Base-by-base conservation (phyloP, 2,113 vertebrate species). In the Platycercus adscitus region DNA sequence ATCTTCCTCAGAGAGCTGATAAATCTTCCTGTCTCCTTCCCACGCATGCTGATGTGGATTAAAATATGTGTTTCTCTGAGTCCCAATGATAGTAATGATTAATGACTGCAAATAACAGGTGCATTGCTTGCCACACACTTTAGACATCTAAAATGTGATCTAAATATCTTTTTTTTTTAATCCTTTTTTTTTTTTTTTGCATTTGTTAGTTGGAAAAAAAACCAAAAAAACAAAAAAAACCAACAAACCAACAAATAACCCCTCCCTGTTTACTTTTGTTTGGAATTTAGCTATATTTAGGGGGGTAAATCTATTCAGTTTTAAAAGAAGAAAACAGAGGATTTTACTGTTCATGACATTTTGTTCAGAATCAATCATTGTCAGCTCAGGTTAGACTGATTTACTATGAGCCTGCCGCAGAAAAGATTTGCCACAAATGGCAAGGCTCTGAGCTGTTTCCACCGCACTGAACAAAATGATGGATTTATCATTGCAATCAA, bases 401-500 rank as follows among this genome's bases (percentile, higher is more conserved):
- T 97, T 96, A 94, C 96, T 96, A 93, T 82, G 95, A 94, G 91
- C 46, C 92, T 94, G 81, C 76, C 88, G 89, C 88, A 89, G 77
- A 87, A 95, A 91, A 95, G 75, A 94, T 94, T 97, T 96, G 88
- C 91, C 93, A 93, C 81, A 95, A 96, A 96, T 94, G 91, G 85
- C 89, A 93, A 81, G 70, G 85, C 81, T 95, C 58, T 70, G 72
- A 94, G 93, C 93, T 86, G 91, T 92, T 96, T 97, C 88, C 96
- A 97, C 93, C 6, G 87, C 84, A 33, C 94, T 92, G 86, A 91
- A 86, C 71, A 88, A 92, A 95, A 88, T 95, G 82, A 97, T 95
- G 89, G 92, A 96, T 97, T 97, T 98, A 97, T 97, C 97, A 97
- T 89, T 96, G 94, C 98, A 98, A 97, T 97, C 97, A 97, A 96